Percentiles rank a stretch among this genome's conserved stretches.
Conservation (phyloP, 2,888 invertebrate genomes). For the Galerucella calmariensis region DNA sequence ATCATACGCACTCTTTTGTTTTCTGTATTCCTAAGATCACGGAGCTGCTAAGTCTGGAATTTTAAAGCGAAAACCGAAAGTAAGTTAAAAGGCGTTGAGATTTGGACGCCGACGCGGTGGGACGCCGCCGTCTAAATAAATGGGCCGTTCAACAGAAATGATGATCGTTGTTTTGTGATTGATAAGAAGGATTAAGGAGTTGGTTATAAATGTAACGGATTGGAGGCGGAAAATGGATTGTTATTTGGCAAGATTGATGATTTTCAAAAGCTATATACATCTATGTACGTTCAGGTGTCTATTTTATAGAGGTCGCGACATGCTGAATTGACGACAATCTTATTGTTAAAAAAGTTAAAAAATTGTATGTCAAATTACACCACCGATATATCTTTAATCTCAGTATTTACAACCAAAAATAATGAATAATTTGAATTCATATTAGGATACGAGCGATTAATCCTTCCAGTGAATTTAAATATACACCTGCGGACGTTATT, state of each 20-base stretch:
- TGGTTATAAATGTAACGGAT: conserved; percentile 38
- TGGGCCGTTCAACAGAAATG: conserved; percentile 39
- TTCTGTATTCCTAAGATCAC: conserved; percentile 29
- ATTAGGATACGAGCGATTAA: background rate
- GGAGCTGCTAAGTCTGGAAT: conserved; percentile 17
- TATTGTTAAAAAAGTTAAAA: background rate
- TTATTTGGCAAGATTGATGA: conserved; percentile 35
- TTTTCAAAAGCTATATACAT: conserved; percentile 28
- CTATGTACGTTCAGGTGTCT: conserved; percentile 21
- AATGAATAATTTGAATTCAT: background rate
- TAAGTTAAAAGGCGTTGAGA: conserved; percentile 22
- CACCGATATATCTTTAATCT: background rate
- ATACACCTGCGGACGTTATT: conserved; percentile 30
- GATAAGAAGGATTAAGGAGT: conserved; percentile 41
- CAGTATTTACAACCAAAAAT: background rate
- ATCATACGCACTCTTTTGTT: conserved; percentile 38
- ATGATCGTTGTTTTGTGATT: conserved; percentile 41
- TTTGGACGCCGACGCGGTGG: conserved; percentile 23
- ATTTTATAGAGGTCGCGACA: background rate
- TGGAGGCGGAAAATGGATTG: conserved; percentile 37
- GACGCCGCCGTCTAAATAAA: conserved; percentile 30
- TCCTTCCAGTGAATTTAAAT: conserved; percentile 17
- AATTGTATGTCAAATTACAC: no score
- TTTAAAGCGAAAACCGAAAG: conserved; percentile 33
- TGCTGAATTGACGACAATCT: background rate